These are phyloP conservation scores for Lanistes nyassanus DNA, from an alignment of 1,140 invertebrate genomes.

Conservation along the genomic window DNA sequence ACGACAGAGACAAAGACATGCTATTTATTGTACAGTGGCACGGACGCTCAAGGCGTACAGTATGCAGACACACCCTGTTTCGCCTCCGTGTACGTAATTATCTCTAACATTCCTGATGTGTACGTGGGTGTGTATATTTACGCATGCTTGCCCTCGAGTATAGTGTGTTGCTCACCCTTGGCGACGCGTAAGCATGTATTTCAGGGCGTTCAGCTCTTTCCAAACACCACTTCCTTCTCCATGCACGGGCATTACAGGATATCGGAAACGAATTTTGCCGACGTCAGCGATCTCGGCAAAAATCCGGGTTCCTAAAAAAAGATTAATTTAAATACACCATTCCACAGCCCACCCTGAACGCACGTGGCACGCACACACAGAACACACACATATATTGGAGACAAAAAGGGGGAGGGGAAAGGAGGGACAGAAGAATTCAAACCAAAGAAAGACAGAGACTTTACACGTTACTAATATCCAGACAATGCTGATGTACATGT, in stretches of 20 bases:
- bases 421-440: not conserved
- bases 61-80: slow-evolving; percentile 2
- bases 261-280: not conserved
- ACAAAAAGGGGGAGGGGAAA: slow-evolving; percentile 8
- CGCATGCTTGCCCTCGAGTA: not conserved
- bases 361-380: too few species aligned
- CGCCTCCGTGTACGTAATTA: not conserved
- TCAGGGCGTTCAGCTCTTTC: not conserved
- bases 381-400: too few species aligned
- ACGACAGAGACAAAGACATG: too few species aligned
- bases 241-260: not conserved
- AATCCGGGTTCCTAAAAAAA: too few species aligned
- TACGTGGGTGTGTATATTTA: slow-evolving; percentile 4
- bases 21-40: too few species aligned
- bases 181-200: not conserved
- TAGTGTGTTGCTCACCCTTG: not conserved
- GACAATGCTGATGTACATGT: too few species aligned
- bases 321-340: too few species aligned
- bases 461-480: too few species aligned
- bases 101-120: not conserved
- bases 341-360: too few species aligned
- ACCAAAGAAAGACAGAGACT: too few species aligned
- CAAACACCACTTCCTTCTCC: not conserved
- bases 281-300: too few species aligned
- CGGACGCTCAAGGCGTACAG: too few species aligned